Base-by-base conservation (phyloP, 2,797 vertebrate genomes). In the Acrossocheilus fasciatus region DNA sequence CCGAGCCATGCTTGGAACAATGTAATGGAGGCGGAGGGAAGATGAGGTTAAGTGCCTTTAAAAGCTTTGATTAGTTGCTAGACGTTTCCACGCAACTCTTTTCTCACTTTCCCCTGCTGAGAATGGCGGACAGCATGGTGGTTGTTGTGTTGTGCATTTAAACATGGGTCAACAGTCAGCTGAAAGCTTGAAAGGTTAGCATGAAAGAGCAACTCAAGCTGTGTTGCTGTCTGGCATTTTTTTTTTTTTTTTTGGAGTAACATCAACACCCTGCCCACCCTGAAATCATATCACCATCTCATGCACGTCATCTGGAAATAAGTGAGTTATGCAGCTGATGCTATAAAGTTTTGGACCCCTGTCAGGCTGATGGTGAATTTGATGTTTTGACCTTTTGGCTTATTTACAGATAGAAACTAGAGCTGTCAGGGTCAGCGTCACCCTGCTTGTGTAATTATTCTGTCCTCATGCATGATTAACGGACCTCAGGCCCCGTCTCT, bases 391-490 rank as follows among this genome's bases (percentile, higher is more conserved):
- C 86, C 82, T 90, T 88, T 87, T 92, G 90, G 87, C 90, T 92
- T 93, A 93, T 89, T 92, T 93, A 93, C 93, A 41, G 91, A 89
- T 91, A 86, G 92, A 93, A 94, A 94, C 91, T 47, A 83, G 91
- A 93, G 90, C 92, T 59, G 79, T 87, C 85, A 17, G 70, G 80
- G 17, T 82, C 84, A 80, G 87, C 90, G 77, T 88, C 47, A 74
- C 68, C 87, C 82, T 88, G 82, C 90, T 75, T 88, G 89, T 92
- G 91, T 93, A 93, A 91, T 91, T 92, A 93, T 92, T 93, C 90
- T 91, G 90, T 91, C 91, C 86, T 93, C 92, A 91, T 92, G 66
- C 92, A 93, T 93, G 92, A 92, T 92, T 93, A 83, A 93, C 90
- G 87, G 82, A 87, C 87, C 84, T 15, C 59, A 57, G 62, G 78